A percentile compares a stretch with the other conserved stretches of the same genome.
phyloP scores from a whole-genome alignment of 2,113 vertebrate species.

The Platysternon megacephalum region DNA sequence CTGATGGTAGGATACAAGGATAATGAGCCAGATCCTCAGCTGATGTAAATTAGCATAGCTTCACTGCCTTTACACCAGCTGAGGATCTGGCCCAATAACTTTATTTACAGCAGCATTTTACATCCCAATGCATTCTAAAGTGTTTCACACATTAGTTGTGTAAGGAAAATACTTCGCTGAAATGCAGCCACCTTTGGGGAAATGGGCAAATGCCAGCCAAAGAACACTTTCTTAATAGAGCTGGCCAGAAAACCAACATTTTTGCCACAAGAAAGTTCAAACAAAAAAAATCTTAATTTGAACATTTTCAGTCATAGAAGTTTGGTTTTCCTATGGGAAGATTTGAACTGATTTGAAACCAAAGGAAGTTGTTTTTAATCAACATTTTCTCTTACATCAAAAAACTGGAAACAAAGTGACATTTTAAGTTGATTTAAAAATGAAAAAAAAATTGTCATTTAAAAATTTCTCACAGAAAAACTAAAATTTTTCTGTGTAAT shows the following conservation, averaged over 20 bases:
- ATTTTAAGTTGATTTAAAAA: neutral
- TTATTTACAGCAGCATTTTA: fast-evolving
- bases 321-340: fast-evolving
- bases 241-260: neutral
- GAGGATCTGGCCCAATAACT: neutral
- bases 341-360: neutral
- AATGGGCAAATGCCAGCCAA: fast-evolving
- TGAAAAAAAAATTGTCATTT: neutral
- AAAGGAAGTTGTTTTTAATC: no score
- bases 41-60: neutral
- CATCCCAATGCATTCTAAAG: neutral
- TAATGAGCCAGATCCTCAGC: neutral
- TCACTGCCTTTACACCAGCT: neutral
- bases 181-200: neutral
- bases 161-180: neutral
- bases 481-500: neutral
- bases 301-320: neutral
- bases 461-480: neutral
- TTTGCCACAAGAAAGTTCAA: neutral
- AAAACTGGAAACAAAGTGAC: neutral
- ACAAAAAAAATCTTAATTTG: neutral
- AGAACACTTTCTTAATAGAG: neutral
- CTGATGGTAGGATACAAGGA: neutral
- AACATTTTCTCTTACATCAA: neutral
- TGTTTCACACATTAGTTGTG: neutral